Base-by-base conservation (phyloP, 1,140 invertebrate genomes). In the Sitobion miscanthi region DNA sequence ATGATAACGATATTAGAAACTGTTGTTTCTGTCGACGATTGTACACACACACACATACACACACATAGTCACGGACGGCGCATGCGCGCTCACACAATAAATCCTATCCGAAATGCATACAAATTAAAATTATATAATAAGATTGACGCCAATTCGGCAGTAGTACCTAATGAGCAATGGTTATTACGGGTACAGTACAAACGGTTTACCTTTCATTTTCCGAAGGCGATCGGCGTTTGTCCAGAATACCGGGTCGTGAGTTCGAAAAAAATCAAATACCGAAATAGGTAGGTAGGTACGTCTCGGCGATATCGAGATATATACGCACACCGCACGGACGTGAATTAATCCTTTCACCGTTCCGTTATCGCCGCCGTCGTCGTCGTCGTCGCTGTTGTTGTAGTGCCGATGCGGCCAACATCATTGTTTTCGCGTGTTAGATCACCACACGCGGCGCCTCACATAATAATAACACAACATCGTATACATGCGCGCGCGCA, bases 171-270 rank as follows among this genome's bases (percentile, higher is more conserved):
- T 30, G 25, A 3, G 42, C 42, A 42, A 25, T 17, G 62, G 14
- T 14, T 77, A 77, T n/a, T n/a, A 77, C 30, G 14, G 14, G n/a
- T 77, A n/a, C 62, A 69, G 23, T 45, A 17, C 42, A 91, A 91
- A 91, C 8, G 20, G n/a, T 52, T 92, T 92, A 92, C 91, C 91
- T 92, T 92, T 92, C 91, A 92, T 92, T 92, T 47, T 92, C 91
- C 91, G 91, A 92, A 82, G 91, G 91, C 91, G 69, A 82, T 52
- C 91, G 69, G 52, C 47, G 91, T 25, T 92, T 54, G 52, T 92
- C 91, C 91, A 92, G 91, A 83, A 85, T 92, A 83, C 47, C 77
- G 47, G 69, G 23, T 91, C 62, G 88, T 89, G 88, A 89, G 88
- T 57, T 38, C 25, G 52, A 17, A 77, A 77, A 77, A n/a, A 77